Conservation (phyloP, 1,140 invertebrate species). For the Zaprionus ghesquierei region DNA sequence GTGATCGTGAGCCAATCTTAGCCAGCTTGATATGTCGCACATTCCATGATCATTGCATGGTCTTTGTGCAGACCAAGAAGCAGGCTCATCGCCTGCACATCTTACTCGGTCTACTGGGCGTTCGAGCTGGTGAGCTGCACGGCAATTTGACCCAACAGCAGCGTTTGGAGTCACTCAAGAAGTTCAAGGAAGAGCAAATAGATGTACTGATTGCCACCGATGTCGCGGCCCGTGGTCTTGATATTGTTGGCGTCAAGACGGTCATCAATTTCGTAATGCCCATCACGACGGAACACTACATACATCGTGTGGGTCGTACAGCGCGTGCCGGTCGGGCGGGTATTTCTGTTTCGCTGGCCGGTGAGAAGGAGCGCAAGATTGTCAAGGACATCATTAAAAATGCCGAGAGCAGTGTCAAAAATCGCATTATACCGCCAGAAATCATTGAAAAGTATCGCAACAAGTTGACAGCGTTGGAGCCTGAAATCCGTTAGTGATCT, state of each 20-base stretch:
- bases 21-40: constrained; percentile 95
- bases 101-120: constrained; percentile 92
- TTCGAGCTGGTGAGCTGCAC: constrained; percentile 96
- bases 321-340: constrained; percentile 95
- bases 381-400: constrained; percentile 96
- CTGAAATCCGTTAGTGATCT: constrained; percentile 86
- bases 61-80: constrained; percentile 98
- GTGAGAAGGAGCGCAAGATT: constrained; percentile 94
- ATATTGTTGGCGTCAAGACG: constrained; percentile 97
- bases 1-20: constrained; percentile 95
- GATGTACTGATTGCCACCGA: constrained; percentile 98
- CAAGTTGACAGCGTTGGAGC: constrained; percentile 88
- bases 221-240: constrained; percentile 97
- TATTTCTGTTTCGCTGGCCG: constrained; percentile 96
- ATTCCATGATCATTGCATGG: constrained; percentile 95
- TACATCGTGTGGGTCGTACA: constrained; percentile 96
- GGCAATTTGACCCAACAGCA: constrained; percentile 97
- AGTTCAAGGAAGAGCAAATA: constrained; percentile 94
- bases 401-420: constrained; percentile 93
- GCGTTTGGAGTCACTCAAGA: constrained; percentile 93
- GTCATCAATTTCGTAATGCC: constrained; percentile 99
- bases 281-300: constrained; percentile 96
- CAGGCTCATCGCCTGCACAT: constrained; percentile 96
- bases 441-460: constrained; percentile 94
- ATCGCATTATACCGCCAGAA: constrained; percentile 92